Evolutionary conservation across 2,888 invertebrate genomes (phyloP), one percentile per base, ranked within the genome.

Genomic region (Xanthostigma xanthostigma): DNA sequence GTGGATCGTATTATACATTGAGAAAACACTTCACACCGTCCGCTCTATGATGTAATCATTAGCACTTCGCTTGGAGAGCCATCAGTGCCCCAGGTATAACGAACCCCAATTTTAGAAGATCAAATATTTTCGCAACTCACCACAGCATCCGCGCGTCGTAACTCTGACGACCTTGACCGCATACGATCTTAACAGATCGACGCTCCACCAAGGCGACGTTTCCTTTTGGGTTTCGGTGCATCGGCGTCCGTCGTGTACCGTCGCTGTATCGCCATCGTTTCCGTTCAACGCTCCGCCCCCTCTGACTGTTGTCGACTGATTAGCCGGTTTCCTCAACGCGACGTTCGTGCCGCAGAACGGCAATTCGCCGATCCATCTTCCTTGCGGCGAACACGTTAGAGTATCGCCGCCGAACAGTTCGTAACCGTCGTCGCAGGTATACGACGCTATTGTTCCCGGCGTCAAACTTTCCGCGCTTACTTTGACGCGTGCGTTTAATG

Each of bases 131-230:
- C 14, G 13, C 44, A 37, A 58, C 72, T 72, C 62, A 81, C 81
- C 81, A 58, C 85, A 86, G 57, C 86, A 84, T 36, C 84, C 84
- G 61, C 85, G 75, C 0, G 91, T 91, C 9, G 91, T 88, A 45
- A 93, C 84, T 53, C 90, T 71, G 39, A 93, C 86, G 38, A 88
- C 88, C 62, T 85, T 81, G 46, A 93, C 81, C 1, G 88, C 79
- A 64, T 91, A 91, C 34, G 90, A 81, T 49, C 83, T 72, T 38
- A 93, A 72, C 42, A 93, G 71, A 64, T 93, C 90, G 9, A 92
- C 91, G 58, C 84, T 82, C 92, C 92, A 93, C 90, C 91, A 93
- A 0, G 92, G 92, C 17, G 90, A 90, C 0, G 85, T 83, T 61
- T 93, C 92, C 51, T 84, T 79, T 62, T 86, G 84, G 0, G 92